These are phyloP conservation scores for Trichogramma pretiosum DNA, from an alignment of 1,140 invertebrate genomes.

Conservation along the genomic window DNA sequence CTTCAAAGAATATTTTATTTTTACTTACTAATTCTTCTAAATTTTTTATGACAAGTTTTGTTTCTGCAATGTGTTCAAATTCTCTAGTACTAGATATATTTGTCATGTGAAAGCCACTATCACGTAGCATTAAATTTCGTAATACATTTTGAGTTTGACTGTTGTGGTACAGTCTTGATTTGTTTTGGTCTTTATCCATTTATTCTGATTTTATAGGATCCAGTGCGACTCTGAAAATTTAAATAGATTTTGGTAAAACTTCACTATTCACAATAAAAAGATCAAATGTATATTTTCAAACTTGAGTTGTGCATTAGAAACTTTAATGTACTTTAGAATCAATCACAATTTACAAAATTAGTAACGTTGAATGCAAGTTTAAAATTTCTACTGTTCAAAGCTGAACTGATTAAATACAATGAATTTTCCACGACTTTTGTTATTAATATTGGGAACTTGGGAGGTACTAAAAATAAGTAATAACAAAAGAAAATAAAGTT, in stretches of 20 bases:
- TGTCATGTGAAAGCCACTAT: conserved; percentile 31
- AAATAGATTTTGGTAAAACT: not conserved
- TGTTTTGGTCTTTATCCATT: conserved; percentile 35
- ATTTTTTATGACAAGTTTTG: conserved; percentile 44
- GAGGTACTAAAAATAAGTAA: no score
- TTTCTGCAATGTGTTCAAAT: conserved; percentile 47
- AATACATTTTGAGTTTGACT: conserved; percentile 32
- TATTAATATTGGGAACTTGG: no score
- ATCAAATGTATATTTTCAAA: not conserved
- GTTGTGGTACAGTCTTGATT: conserved; percentile 21
- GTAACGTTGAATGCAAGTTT: no score
- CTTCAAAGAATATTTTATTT: conserved; percentile 8
- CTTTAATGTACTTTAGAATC: no score
- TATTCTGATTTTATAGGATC: conserved; percentile 10
- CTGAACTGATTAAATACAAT: no score
- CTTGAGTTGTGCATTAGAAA: no score
- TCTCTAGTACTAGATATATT: conserved; percentile 31
- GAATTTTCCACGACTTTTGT: no score
- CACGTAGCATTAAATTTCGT: conserved; percentile 34
- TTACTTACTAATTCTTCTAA: conserved; percentile 46
- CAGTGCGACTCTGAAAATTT: not conserved
- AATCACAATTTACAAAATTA: no score
- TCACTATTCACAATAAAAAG: conserved; percentile 1
- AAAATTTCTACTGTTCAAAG: no score
- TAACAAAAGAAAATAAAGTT: no score